These are phyloP conservation scores for Globodera rostochiensis DNA, from an alignment of 1,140 invertebrate species.

Conservation along the genomic window DNA sequence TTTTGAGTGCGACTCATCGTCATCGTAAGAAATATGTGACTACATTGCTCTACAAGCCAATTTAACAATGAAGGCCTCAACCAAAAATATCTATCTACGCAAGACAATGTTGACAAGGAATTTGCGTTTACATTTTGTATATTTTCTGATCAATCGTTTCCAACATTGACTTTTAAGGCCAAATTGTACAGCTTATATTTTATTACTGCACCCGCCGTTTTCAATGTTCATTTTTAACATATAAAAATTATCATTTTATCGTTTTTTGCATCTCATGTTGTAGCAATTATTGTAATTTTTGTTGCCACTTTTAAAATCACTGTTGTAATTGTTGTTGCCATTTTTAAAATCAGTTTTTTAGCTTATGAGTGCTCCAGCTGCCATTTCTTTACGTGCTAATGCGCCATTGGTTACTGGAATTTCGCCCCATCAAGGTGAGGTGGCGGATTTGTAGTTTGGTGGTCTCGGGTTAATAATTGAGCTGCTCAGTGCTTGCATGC, in stretches of 20 bases:
- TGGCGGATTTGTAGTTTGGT: too few relatives aligned
- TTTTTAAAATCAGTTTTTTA: neutral
- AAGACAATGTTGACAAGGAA: neutral
- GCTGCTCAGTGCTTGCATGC: too few relatives aligned
- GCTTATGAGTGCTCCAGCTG: neutral
- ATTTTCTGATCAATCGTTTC: neutral
- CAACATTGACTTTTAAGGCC: neutral
- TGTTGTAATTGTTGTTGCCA: too few relatives aligned
- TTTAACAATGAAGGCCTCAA: constrained; percentile 27
- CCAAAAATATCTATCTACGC: neutral
- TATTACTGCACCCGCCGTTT: too few relatives aligned
- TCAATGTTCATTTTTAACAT: too few relatives aligned
- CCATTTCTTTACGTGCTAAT: constrained; percentile 23
- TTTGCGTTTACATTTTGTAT: constrained; percentile 6
- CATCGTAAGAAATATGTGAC: constrained; percentile 99
- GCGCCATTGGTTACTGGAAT: constrained; percentile 82
- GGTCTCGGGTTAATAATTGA: too few relatives aligned
- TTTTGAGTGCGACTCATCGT: constrained; percentile 65
- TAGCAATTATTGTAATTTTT: too few relatives aligned
- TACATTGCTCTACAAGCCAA: constrained; percentile 94
- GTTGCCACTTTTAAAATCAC: too few relatives aligned
- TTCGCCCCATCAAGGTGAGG: constrained; percentile 94
- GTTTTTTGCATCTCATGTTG: too few relatives aligned
- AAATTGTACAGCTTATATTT: neutral
- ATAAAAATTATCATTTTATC: too few relatives aligned